Evolutionary conservation across 2,888 invertebrate genomes (phyloP).

Genomic region (Mystacides longicornis): DNA sequence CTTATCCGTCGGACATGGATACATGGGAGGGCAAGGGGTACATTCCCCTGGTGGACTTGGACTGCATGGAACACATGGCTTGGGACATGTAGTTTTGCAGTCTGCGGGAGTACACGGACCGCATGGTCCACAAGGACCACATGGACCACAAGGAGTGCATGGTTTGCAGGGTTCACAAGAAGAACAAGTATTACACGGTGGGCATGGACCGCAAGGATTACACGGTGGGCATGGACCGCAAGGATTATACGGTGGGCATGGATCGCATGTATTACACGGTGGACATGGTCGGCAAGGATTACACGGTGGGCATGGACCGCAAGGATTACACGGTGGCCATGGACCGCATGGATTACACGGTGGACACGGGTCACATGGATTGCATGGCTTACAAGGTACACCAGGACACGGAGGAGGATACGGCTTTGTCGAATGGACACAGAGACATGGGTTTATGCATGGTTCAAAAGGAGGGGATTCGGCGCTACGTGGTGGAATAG

Average conservation of each 20-base stretch:
- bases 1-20: not conserved
- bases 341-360: constrained; percentile 24
- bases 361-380: constrained; percentile 29
- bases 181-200: not conserved
- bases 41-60: not conserved
- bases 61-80: not conserved
- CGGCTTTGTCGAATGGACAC: not conserved
- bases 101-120: not conserved
- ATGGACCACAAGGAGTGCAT: not conserved
- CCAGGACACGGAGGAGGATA: constrained; percentile 21
- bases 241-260: constrained; percentile 1
- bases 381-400: constrained; percentile 29
- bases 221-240: not conserved
- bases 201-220: not conserved
- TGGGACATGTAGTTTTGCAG: no score
- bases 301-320: not conserved
- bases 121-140: not conserved
- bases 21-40: not conserved
- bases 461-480: no score
- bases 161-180: not conserved
- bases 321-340: not conserved
- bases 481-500: no score
- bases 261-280: not conserved
- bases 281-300: not conserved
- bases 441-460: no score